phyloP scores from a whole-genome alignment of 2,113 vertebrate genomes.

The Petaurus breviceps region DNA sequence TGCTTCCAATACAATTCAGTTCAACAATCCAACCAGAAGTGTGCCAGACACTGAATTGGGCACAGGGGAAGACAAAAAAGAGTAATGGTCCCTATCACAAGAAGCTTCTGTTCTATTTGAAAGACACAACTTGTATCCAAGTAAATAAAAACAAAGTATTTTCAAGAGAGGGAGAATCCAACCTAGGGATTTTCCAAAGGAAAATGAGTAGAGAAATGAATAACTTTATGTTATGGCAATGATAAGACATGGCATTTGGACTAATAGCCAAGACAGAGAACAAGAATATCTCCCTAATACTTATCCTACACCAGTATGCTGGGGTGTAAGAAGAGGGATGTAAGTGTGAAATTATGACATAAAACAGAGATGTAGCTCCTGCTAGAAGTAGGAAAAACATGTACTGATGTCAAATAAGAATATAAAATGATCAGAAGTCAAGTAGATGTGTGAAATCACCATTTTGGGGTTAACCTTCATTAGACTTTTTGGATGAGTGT shows the following conservation, averaged over 20 bases:
- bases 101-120: neutral
- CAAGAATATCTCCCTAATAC: neutral
- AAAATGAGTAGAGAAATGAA: neutral
- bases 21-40: neutral
- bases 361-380: neutral
- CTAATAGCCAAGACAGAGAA: neutral
- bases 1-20: neutral
- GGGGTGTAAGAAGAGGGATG: neutral
- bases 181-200: neutral
- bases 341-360: neutral
- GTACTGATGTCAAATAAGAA: neutral
- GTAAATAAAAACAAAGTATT: neutral
- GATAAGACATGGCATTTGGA: neutral
- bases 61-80: neutral
- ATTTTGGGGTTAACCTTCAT: neutral
- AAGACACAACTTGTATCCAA: neutral
- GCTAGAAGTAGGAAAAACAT: neutral
- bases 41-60: neutral
- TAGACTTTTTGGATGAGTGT: neutral
- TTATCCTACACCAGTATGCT: neutral
- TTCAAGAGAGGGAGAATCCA: neutral
- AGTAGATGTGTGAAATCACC: neutral
- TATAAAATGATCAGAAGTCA: neutral
- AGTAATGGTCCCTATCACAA: neutral
- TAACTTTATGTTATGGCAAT: neutral